These are phyloP conservation scores for Metridium senile DNA, from an alignment of 92 coral and sea anemone genomes.

Conservation along the genomic window DNA sequence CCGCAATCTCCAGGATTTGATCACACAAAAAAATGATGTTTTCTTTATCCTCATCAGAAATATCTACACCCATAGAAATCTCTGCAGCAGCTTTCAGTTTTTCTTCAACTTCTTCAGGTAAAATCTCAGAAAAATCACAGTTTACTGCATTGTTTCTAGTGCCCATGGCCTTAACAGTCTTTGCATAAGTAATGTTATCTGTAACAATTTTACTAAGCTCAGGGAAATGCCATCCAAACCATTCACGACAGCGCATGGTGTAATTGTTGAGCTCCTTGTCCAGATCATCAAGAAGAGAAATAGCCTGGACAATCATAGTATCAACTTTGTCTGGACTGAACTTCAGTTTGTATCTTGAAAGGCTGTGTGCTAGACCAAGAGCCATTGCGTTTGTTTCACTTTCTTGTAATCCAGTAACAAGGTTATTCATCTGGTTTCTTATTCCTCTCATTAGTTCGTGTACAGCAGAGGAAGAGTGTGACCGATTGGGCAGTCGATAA, in stretches of 20 bases:
- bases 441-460: constrained; percentile 99
- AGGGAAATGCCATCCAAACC: constrained; percentile 99
- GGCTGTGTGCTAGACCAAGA: constrained; percentile 94
- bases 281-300: constrained; percentile 90
- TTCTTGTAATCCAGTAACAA: constrained; percentile 89
- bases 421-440: constrained; percentile 84
- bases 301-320: constrained; percentile 99
- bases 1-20: constrained; percentile 92
- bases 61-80: constrained; percentile 99
- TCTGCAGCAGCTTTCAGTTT: constrained; percentile 96
- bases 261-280: constrained; percentile 98
- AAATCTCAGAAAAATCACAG: constrained; percentile 86
- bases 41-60: constrained; percentile 91
- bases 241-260: constrained; percentile 96
- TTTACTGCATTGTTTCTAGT: constrained; percentile 72
- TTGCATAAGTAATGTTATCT: constrained; percentile 89
- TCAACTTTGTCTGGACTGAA: constrained; percentile 99
- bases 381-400: constrained; percentile 97
- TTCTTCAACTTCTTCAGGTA: constrained; percentile 97
- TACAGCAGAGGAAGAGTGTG: constrained; percentile 77
- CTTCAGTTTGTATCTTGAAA: constrained; percentile 92
- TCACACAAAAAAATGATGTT: constrained; percentile 91
- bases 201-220: constrained; percentile 89
- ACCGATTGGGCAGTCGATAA: no score
- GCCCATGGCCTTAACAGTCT: constrained; percentile 94